phyloP scores from a whole-genome alignment of 2,888 invertebrate genomes.

The Chromoteleia sp. region DNA sequence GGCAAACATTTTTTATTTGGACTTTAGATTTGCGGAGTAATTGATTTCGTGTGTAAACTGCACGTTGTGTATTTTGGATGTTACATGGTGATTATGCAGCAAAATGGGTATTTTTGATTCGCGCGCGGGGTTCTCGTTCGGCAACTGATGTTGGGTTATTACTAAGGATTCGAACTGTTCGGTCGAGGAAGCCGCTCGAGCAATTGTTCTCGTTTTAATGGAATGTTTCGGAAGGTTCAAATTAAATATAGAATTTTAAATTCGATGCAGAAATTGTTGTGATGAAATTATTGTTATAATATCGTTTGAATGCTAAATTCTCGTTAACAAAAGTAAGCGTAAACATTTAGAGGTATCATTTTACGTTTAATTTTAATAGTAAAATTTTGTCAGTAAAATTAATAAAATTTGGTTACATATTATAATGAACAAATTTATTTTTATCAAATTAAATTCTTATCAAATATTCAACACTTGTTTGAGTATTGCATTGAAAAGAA shows the following conservation, averaged over 20 bases:
- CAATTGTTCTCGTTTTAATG: constrained; percentile 24
- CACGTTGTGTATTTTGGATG: background rate
- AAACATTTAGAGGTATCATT: too few relatives aligned
- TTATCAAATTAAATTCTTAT: too few relatives aligned
- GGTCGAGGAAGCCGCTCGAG: constrained; percentile 36
- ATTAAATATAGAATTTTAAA: background rate
- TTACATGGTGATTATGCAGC: background rate
- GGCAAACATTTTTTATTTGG: constrained; percentile 7
- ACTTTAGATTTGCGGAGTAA: background rate
- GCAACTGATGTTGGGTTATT: constrained; percentile 18
- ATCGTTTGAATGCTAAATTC: too few relatives aligned
- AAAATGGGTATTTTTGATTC: background rate
- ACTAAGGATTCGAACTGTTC: constrained; percentile 46
- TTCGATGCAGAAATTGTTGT: too few relatives aligned
- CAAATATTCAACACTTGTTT: too few relatives aligned
- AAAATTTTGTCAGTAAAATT: too few relatives aligned
- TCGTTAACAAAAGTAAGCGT: too few relatives aligned
- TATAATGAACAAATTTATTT: too few relatives aligned
- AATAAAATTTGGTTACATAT: too few relatives aligned
- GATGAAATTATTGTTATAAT: too few relatives aligned
- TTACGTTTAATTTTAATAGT: too few relatives aligned
- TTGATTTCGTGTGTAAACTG: constrained; percentile 6
- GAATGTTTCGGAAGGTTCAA: constrained; percentile 21
- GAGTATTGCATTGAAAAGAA: too few relatives aligned
- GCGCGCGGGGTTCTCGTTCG: background rate